These are phyloP conservation scores for Ceyx melanurus DNA, from an alignment of 2,113 vertebrate species.

Conservation along the genomic window DNA sequence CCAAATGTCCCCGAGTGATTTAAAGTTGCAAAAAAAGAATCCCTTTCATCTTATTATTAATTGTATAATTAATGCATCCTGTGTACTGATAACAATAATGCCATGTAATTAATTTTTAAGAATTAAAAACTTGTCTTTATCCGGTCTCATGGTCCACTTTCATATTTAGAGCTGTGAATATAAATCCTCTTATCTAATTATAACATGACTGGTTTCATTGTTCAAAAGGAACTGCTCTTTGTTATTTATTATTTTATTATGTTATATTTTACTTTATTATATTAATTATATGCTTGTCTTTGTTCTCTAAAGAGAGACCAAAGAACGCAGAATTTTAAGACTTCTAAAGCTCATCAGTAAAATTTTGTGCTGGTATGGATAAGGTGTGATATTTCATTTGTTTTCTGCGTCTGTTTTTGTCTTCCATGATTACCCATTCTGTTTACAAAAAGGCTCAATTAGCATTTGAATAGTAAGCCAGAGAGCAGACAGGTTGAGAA, in stretches of 20 bases:
- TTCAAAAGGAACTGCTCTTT: constrained; percentile 74
- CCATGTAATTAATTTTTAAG: constrained; percentile 86
- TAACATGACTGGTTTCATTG: constrained; percentile 81
- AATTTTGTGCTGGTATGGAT: constrained; percentile 73
- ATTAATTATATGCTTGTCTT: constrained; percentile 71
- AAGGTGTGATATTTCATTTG: constrained; percentile 80
- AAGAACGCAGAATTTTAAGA: constrained; percentile 67
- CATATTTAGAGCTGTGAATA: constrained; percentile 78
- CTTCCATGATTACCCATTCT: constrained; percentile 82
- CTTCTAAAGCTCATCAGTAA: constrained; percentile 72
- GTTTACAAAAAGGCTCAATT: constrained; percentile 84
- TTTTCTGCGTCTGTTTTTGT: constrained; percentile 80
- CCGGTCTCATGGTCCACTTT: constrained; percentile 78
- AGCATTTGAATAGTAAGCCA: constrained; percentile 82
- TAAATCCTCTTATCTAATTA: constrained; percentile 86
- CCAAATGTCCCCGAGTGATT: constrained; percentile 70
- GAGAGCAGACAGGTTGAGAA: constrained; percentile 83
- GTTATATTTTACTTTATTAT: constrained; percentile 76
- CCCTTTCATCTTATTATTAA: constrained; percentile 80
- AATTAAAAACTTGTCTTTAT: constrained; percentile 82
- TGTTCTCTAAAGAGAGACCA: constrained; percentile 52
- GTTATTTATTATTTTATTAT: constrained; percentile 75
- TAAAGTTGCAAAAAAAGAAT: constrained; percentile 55
- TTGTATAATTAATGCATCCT: constrained; percentile 85
- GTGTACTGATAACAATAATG: constrained; percentile 85